Base-by-base conservation (phyloP, 2,797 vertebrate species). In the Crypturellus tataupa region DNA sequence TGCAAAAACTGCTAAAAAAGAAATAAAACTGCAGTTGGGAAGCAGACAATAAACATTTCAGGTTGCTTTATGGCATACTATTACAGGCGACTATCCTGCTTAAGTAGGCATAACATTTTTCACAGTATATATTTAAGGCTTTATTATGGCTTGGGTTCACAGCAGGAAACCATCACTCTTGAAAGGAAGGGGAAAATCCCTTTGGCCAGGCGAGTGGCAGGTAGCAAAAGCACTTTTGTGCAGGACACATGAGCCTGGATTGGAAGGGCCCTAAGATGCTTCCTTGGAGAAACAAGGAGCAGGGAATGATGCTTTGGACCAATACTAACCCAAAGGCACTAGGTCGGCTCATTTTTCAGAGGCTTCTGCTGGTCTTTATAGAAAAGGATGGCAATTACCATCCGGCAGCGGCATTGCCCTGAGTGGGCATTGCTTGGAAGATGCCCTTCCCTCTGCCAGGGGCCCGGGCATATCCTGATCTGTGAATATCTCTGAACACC, bases 41-140 rank as follows among this genome's bases (percentile, higher is more conserved):
- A 90, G 20, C 53, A 85, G 89, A 93, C 76, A 95, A 92, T 96
- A 96, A 96, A 96, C 77, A 91, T 87, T 95, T 97, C 90, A 93
- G 75, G 64, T 93, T 95, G 78, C 81, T 96, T 96, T 97, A 96
- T 79, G 67, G 75, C 47, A 25, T 70, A 49, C 87, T 90, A 85
- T 96, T 95, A 95, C 73, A 88, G 90, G 80, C 85, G 84, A 96
- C 95, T 87, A 83, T 96, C 90, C 95, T 96, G 95, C 95, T 96
- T 97, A 96, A 97, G 85, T 84, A 92, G 94, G 89, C 91, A 95
- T 85, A 90, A 90, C 82, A 78, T 96, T 97, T 96, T 95, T 96
- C 95, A 95, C 86, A 81, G 92, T 89, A 96, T 79, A 96, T 94
- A 90, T 96, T 94, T 96, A 95, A 91, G 73, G 56, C 75, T 79